Conservation (phyloP, 2,113 vertebrate genomes). For the Forbesichthys agassizii region DNA sequence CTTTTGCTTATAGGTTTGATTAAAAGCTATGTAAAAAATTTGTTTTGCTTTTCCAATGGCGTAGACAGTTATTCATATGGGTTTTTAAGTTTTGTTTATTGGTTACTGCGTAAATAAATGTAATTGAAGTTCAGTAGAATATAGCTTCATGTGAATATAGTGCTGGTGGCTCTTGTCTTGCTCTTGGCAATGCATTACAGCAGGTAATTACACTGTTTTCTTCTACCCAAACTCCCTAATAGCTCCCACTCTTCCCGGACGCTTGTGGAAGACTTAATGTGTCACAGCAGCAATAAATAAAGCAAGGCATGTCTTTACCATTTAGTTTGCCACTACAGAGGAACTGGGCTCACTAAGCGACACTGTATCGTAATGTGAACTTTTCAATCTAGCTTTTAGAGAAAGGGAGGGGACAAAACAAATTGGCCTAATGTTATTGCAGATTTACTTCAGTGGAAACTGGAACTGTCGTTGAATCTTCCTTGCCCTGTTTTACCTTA, state of each 20-base stretch:
- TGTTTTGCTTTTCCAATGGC: not conserved
- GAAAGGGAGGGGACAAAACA: not conserved
- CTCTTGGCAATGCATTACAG: conserved; percentile 63
- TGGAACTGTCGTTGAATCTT: not conserved
- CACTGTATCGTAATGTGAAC: conserved; percentile 28
- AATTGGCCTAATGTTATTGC: not conserved
- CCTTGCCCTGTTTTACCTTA: conserved; percentile 27
- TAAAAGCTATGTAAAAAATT: not conserved
- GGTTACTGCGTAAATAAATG: conserved; percentile 35
- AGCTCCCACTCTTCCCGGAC: conserved; percentile 34
- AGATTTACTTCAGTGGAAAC: not conserved
- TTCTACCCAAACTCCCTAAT: conserved; percentile 63
- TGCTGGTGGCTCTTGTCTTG: conserved; percentile 46
- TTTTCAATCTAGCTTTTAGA: conserved; percentile 33
- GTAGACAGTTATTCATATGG: conserved; percentile 14
- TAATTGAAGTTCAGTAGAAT: conserved; percentile 54
- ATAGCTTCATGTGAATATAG: conserved; percentile 41
- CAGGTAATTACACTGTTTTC: conserved; percentile 71
- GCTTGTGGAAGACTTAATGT: conserved; percentile 56
- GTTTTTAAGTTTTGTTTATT: conserved; percentile 37
- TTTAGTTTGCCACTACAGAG: conserved; percentile 60
- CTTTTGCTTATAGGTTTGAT: not conserved
- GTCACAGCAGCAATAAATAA: conserved; percentile 64
- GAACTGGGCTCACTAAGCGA: conserved; percentile 31
- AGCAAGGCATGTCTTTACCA: conserved; percentile 46